Percentiles rank a stretch among this genome's conserved stretches.
Conservation (phyloP, 2,113 vertebrate genomes). For the Dipodomys merriami region DNA sequence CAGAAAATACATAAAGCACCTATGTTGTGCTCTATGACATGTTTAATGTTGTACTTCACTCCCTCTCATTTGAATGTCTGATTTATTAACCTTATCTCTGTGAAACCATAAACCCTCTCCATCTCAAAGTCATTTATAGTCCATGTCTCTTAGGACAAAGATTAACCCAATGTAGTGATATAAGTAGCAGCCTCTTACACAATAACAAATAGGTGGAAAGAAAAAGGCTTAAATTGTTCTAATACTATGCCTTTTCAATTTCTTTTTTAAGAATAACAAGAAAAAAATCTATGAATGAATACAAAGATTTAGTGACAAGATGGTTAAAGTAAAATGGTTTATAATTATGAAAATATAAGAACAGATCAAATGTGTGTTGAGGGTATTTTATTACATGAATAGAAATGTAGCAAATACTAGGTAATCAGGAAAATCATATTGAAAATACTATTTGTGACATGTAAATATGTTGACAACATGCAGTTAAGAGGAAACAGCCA, state of each 20-base stretch:
- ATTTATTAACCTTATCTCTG: constrained; percentile 5
- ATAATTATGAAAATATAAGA: constrained; percentile 52
- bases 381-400: neutral
- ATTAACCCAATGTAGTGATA: constrained; percentile 11
- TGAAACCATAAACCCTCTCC: neutral
- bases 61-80: neutral
- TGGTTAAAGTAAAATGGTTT: constrained; percentile 4
- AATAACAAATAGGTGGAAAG: neutral
- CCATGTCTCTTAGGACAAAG: constrained; percentile 19
- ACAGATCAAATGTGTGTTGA: constrained; percentile 3
- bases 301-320: neutral
- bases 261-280: neutral
- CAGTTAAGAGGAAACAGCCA: constrained; percentile 10
- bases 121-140: constrained; percentile 15
- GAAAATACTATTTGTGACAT: neutral
- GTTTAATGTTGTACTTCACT: constrained; percentile 20
- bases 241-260: neutral
- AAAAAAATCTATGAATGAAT: neutral
- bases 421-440: neutral
- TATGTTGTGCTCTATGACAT: neutral
- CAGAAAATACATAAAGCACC: constrained; percentile 14
- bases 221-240: neutral
- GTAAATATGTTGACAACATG: neutral
- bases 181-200: neutral
- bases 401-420: constrained; percentile 27